phyloP scores from a whole-genome alignment of 2,113 vertebrate species.

The Lonchura striata region DNA sequence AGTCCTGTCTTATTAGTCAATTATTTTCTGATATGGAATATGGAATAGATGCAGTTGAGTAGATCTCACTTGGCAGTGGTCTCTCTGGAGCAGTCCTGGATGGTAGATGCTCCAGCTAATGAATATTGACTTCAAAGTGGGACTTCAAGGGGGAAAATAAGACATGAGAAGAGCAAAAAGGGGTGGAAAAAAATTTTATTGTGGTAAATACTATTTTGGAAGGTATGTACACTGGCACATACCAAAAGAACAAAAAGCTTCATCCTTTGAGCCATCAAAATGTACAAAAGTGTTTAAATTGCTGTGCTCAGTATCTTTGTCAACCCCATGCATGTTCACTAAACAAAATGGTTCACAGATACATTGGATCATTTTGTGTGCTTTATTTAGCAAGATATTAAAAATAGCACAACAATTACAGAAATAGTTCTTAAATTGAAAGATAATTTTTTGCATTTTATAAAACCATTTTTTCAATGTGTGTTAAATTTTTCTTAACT shows the following conservation, averaged over 20 bases:
- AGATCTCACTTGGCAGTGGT: neutral
- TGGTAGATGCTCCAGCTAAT: neutral
- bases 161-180: neutral
- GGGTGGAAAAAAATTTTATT: neutral
- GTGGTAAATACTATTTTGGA: neutral
- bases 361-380: neutral
- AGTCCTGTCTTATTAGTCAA: neutral
- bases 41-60: neutral
- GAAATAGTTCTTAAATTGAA: neutral
- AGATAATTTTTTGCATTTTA: neutral
- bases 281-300: slow-evolving; percentile 16
- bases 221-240: neutral
- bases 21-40: neutral
- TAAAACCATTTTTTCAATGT: slow-evolving; percentile 1
- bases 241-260: neutral
- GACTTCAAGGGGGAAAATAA: neutral
- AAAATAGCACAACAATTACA: neutral
- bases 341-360: slow-evolving; percentile 2
- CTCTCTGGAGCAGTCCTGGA: neutral
- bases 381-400: neutral
- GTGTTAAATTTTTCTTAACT: neutral
- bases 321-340: slow-evolving; percentile 7
- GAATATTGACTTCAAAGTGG: neutral
- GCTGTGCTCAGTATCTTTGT: neutral
- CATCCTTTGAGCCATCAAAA: slow-evolving; percentile 24